Conservation (phyloP, 2,888 invertebrate genomes). For the Andrena haemorrhoa region DNA sequence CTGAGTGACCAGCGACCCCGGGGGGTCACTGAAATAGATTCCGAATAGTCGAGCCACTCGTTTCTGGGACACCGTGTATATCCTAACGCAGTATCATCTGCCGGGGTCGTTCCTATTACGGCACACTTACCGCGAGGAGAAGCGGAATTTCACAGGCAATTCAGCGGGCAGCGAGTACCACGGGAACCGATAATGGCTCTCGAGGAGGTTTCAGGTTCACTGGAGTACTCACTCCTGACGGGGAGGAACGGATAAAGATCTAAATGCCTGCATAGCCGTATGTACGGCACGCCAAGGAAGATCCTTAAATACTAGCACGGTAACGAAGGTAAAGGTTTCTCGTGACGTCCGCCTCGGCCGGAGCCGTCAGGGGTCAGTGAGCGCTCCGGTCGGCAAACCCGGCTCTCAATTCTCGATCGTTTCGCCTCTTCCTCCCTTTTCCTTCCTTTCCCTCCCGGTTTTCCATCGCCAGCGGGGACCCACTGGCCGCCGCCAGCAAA, state of each 20-base stretch:
- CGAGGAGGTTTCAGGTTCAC: constrained; percentile 73
- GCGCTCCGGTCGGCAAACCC: constrained; percentile 76
- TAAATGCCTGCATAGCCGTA: constrained; percentile 72
- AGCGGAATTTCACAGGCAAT: constrained; percentile 68
- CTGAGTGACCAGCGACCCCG: background rate
- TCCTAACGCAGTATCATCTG: constrained; percentile 24
- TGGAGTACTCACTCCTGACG: constrained; percentile 72
- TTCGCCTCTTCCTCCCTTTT: constrained; percentile 52
- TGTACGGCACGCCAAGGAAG: constrained; percentile 71
- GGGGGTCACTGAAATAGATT: background rate
- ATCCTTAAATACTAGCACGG: constrained; percentile 76
- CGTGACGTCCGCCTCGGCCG: constrained; percentile 74
- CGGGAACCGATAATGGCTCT: constrained; percentile 72
- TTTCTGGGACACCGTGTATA: constrained; percentile 20
- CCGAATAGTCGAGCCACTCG: background rate
- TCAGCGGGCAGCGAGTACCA: constrained; percentile 63
- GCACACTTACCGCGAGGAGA: constrained; percentile 55
- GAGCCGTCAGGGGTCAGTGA: constrained; percentile 78
- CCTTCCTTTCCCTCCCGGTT: constrained; percentile 35
- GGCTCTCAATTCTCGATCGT: constrained; percentile 75
- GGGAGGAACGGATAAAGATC: constrained; percentile 74
- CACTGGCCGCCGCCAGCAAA: constrained; percentile 69
- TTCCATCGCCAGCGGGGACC: constrained; percentile 42
- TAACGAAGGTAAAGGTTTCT: constrained; percentile 77
- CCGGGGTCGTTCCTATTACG: constrained; percentile 55